A percentile compares a stretch with the other conserved stretches of the same genome.
Conservation (phyloP, 2,888 invertebrate species). For the Apodemia duryi region DNA sequence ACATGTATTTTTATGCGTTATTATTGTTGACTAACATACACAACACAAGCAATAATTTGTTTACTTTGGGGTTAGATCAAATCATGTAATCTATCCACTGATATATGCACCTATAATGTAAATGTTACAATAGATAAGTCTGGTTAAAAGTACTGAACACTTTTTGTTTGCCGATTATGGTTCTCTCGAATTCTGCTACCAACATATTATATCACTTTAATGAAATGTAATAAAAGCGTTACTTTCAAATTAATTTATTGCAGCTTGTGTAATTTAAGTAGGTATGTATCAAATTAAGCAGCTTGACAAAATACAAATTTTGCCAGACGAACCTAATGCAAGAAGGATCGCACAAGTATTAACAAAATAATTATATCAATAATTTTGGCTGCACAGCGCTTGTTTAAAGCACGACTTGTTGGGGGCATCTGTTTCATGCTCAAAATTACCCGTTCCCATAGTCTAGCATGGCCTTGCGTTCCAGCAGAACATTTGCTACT, state of each 20-base stretch:
- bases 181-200: no score
- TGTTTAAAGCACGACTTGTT: slow-evolving; percentile 57
- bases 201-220: no score
- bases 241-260: neutral
- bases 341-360: slow-evolving; percentile 42
- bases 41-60: no score
- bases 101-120: no score
- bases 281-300: neutral
- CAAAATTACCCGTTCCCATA: slow-evolving; percentile 38
- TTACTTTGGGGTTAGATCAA: no score
- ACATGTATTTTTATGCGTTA: no score
- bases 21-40: no score
- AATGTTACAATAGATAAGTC: no score
- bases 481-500: slow-evolving; percentile 16
- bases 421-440: slow-evolving; percentile 67
- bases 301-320: neutral
- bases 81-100: no score
- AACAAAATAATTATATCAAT: slow-evolving; percentile 64
- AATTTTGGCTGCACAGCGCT: slow-evolving; percentile 52
- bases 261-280: neutral
- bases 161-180: no score
- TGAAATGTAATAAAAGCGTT: no score
- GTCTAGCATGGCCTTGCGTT: slow-evolving; percentile 21
- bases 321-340: slow-evolving; percentile 7
- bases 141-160: no score